Percentiles rank a stretch among this genome's conserved stretches.
These are phyloP conservation scores for Aurelia aurita DNA, from an alignment of 30 jellyfish, hydroid and myxozoan genomes.

Conservation along the genomic window DNA sequence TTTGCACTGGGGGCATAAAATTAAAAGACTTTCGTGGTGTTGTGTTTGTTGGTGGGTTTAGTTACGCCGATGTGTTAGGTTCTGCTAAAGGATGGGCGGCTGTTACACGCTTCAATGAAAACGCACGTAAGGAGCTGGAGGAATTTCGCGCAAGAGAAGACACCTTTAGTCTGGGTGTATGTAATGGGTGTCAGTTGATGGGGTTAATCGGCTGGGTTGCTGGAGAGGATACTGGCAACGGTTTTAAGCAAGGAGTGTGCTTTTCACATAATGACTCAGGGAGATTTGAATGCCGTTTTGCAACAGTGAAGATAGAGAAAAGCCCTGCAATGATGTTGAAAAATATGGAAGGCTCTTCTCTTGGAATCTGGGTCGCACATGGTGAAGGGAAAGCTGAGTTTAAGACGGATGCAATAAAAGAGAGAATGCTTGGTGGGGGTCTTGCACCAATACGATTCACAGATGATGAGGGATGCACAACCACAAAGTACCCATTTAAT, in stretches of 20 bases:
- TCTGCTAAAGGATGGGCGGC: slow-evolving; percentile 98
- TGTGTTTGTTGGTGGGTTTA: slow-evolving; percentile 93
- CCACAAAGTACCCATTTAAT: slow-evolving; percentile 74
- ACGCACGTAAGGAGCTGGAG: slow-evolving; percentile 76
- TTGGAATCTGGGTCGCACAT: slow-evolving; percentile 93
- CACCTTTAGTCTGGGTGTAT: slow-evolving; percentile 92
- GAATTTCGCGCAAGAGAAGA: slow-evolving; percentile 75
- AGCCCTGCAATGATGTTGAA: slow-evolving; percentile 82
- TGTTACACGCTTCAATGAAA: slow-evolving; percentile 60
- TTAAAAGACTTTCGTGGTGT: slow-evolving; percentile 76
- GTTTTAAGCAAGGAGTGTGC: slow-evolving; percentile 55
- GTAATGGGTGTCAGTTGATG: slow-evolving; percentile 96
- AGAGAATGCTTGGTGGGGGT: not conserved
- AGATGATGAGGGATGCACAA: slow-evolving; percentile 73
- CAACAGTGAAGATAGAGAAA: slow-evolving; percentile 66
- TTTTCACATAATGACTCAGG: slow-evolving; percentile 86
- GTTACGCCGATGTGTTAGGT: slow-evolving; percentile 95
- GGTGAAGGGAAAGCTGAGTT: slow-evolving; percentile 90
- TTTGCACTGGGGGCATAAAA: slow-evolving; percentile 47
- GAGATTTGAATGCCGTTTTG: slow-evolving; percentile 87
- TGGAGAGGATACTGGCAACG: slow-evolving; percentile 28
- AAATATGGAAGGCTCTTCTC: slow-evolving; percentile 82
- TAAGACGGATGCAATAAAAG: slow-evolving; percentile 31
- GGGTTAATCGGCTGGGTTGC: slow-evolving; percentile 93
- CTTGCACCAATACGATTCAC: slow-evolving; percentile 81